Evolutionary conservation across 1,140 invertebrate species (phyloP).

Genomic region (Penaeus chinensis): DNA sequence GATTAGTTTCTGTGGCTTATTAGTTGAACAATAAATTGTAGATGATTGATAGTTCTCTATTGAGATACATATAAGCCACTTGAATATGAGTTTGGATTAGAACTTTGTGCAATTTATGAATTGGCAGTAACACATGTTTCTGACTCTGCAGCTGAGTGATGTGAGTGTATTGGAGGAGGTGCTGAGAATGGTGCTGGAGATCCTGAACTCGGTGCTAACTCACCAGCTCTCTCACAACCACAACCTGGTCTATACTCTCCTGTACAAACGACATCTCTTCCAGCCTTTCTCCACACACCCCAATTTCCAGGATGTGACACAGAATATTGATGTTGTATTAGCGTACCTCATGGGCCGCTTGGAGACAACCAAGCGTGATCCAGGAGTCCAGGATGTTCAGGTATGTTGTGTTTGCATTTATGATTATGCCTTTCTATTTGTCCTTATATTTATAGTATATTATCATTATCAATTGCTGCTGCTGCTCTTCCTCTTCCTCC

Average conservation of each 20-base stretch:
- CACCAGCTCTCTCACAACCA: constrained; percentile 91
- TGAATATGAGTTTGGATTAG: too few relatives aligned
- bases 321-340: constrained; percentile 94
- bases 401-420: neutral
- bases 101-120: too few relatives aligned
- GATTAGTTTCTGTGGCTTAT: too few relatives aligned
- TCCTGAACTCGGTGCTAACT: constrained; percentile 92
- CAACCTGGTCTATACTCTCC: constrained; percentile 93
- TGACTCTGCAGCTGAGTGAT: constrained; percentile 71
- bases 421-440: neutral
- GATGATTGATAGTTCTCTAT: too few relatives aligned
- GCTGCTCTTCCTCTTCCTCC: too few relatives aligned
- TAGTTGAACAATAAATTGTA: too few relatives aligned
- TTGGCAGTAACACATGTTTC: neutral
- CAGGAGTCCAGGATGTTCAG: constrained; percentile 58
- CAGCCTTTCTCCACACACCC: constrained; percentile 86
- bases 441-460: too few relatives aligned
- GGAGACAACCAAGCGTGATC: constrained; percentile 58
- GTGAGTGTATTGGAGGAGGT: constrained; percentile 96
- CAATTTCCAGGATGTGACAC: constrained; percentile 80
- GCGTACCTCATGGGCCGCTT: constrained; percentile 63
- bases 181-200: constrained; percentile 94
- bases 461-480: too few relatives aligned
- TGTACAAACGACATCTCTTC: constrained; percentile 95
- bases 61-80: too few relatives aligned